Percentiles rank a stretch among this genome's conserved stretches.
Conservation (phyloP, 2,888 invertebrate species). For the Pinctada fucata region DNA sequence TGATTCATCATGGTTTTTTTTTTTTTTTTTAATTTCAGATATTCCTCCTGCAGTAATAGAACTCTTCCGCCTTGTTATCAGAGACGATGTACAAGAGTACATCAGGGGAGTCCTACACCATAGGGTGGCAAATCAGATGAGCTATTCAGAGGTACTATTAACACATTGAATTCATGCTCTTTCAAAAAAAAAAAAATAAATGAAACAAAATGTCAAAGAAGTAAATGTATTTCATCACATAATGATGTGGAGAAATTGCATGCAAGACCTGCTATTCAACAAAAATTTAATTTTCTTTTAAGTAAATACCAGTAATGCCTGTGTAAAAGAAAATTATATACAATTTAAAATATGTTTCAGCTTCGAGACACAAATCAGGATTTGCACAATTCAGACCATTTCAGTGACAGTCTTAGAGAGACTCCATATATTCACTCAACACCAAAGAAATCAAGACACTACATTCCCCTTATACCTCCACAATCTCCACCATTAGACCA, state of each 20-base stretch:
- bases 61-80: constrained; percentile 5
- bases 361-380: constrained; percentile 1
- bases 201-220: neutral
- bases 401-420: constrained; percentile 6
- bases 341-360: constrained; percentile 4
- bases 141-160: too few species aligned
- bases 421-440: neutral
- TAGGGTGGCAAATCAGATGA: neutral
- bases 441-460: neutral
- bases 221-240: constrained; percentile 2
- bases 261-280: neutral
- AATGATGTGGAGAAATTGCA: constrained; percentile 1
- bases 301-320: neutral
- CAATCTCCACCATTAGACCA: neutral
- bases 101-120: neutral
- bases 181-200: neutral
- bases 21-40: neutral
- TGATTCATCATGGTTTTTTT: too few species aligned
- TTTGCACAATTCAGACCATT: neutral
- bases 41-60: constrained; percentile 5
- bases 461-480: neutral
- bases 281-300: neutral
- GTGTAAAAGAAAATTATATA: neutral
- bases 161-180: too few species aligned
- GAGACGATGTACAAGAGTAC: constrained; percentile 3